These are phyloP conservation scores for Boulengeromyrus knoepffleri DNA, from an alignment of 2,113 vertebrate genomes.

Conservation along the genomic window DNA sequence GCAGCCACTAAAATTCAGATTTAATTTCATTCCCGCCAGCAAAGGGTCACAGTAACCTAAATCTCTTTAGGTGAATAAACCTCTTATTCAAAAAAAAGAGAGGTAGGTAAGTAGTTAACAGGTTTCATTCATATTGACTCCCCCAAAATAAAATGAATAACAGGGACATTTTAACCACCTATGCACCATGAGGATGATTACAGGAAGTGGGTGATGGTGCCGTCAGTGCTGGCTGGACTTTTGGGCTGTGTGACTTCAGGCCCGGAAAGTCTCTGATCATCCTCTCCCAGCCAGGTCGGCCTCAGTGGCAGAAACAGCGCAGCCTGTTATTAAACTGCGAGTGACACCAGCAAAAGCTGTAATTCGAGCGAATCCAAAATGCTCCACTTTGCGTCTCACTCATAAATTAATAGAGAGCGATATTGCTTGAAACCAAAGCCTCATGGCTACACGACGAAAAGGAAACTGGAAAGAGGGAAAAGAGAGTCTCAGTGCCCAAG, in stretches of 20 bases:
- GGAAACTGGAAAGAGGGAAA: background rate
- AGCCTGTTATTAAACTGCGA: conserved; percentile 4
- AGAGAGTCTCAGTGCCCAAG: background rate
- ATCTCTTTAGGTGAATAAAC: background rate
- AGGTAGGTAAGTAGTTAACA: background rate
- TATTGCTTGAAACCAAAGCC: background rate
- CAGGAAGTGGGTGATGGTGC: background rate
- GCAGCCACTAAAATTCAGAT: background rate
- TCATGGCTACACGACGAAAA: background rate
- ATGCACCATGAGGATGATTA: background rate
- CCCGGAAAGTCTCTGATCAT: background rate
- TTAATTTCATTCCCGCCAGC: background rate
- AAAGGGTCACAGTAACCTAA: background rate
- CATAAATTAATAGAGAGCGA: background rate
- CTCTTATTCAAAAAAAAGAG: background rate
- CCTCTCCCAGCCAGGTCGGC: background rate
- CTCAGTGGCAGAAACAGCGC: background rate
- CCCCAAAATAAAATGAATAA: background rate
- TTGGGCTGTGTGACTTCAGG: background rate
- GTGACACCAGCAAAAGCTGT: background rate
- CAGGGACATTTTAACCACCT: background rate
- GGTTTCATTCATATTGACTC: background rate
- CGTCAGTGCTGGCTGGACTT: background rate
- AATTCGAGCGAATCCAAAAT: background rate
- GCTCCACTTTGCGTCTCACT: background rate